These are phyloP conservation scores for Craterocephalus amniculus DNA, from an alignment of 2,797 vertebrate species.

Conservation along the genomic window DNA sequence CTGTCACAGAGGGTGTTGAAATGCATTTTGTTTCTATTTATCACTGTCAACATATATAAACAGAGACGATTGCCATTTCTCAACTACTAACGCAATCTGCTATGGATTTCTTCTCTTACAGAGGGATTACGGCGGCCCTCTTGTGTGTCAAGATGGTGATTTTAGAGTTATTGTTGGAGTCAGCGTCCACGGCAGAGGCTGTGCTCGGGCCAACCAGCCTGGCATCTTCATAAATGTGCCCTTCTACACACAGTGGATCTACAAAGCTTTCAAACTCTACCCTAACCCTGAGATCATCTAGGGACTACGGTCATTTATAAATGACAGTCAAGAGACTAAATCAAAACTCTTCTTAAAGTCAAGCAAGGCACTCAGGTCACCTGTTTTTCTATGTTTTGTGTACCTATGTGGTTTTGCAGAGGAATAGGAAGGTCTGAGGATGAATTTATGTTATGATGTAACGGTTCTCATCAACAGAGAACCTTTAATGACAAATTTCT, in stretches of 20 bases:
- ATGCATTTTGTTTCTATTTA: constrained; percentile 14
- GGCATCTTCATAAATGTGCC: constrained; percentile 96
- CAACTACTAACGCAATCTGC: too few species aligned
- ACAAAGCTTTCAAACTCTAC: constrained; percentile 89
- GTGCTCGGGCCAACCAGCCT: constrained; percentile 91
- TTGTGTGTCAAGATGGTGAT: constrained; percentile 93
- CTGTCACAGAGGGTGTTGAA: constrained; percentile 18
- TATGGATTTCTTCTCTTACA: constrained; percentile 70
- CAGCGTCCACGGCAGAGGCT: constrained; percentile 94
- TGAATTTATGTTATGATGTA: constrained; percentile 35
- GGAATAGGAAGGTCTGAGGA: constrained; percentile 27
- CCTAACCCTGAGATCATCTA: constrained; percentile 59
- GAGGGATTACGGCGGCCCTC: constrained; percentile 96
- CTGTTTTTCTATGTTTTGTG: constrained; percentile 41
- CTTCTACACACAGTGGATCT: constrained; percentile 96
- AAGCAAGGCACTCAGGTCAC: constrained; percentile 43
- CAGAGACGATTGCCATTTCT: too few species aligned
- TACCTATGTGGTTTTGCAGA: constrained; percentile 20
- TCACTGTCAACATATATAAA: too few species aligned
- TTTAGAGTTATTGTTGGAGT: constrained; percentile 93
- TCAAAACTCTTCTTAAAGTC: constrained; percentile 37
- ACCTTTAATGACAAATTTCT: constrained; percentile 11
- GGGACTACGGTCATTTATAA: constrained; percentile 43
- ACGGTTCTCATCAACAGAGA: constrained; percentile 30
- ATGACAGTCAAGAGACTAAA: constrained; percentile 27